These are phyloP conservation scores for Oxyura jamaicensis DNA, from an alignment of 2,113 vertebrate genomes.

Conservation along the genomic window DNA sequence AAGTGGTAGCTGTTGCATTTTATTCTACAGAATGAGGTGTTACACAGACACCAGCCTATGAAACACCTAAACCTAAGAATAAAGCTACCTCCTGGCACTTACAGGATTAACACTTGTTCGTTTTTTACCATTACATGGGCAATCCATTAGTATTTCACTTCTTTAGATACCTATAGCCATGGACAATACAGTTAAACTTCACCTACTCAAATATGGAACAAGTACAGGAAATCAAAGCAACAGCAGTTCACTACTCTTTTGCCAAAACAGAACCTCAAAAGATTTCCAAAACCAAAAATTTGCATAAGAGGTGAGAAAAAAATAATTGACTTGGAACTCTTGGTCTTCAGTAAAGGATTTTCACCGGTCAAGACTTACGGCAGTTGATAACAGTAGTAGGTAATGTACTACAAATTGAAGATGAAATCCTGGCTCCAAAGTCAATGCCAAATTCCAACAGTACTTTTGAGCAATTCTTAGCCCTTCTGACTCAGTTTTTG, in stretches of 20 bases:
- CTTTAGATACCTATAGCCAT: neutral
- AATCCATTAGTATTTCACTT: neutral
- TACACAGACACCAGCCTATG: neutral
- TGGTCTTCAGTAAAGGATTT: neutral
- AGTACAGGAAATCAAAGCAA: neutral
- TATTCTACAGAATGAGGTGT: neutral
- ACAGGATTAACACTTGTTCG: neutral
- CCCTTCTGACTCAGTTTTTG: constrained; percentile 68
- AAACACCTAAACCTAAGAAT: neutral
- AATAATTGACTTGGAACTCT: neutral
- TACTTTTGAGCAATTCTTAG: constrained; percentile 66
- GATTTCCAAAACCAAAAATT: neutral
- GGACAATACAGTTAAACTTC: neutral
- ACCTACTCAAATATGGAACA: neutral
- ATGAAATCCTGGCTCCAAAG: constrained; percentile 29
- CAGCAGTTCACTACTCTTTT: neutral
- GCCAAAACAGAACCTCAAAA: neutral
- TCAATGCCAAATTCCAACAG: constrained; percentile 42
- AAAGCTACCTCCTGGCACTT: neutral
- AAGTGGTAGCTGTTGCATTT: neutral
- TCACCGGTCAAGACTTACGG: neutral
- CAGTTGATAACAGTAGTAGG: constrained; percentile 25
- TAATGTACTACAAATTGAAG: neutral
- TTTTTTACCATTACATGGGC: neutral
- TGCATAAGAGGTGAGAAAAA: neutral